Conservation (phyloP, 2,888 invertebrate species). For the Aleiodes alternator region DNA sequence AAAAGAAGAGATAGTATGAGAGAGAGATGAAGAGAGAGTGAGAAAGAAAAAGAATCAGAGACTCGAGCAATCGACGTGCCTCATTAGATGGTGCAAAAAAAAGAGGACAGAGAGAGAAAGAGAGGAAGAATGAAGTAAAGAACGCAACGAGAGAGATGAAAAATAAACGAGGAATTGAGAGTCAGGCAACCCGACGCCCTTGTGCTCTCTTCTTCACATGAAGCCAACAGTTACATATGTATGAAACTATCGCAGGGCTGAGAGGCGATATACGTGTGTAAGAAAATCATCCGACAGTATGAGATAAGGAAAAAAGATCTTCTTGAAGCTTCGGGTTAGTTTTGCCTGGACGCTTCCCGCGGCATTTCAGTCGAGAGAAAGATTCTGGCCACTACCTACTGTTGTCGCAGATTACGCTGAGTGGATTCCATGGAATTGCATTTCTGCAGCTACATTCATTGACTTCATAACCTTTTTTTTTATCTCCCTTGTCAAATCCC, state of each 20-base stretch:
- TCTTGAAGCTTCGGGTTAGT: constrained; percentile 29
- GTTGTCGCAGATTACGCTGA: constrained; percentile 65
- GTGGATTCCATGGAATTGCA: constrained; percentile 68
- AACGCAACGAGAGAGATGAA: constrained; percentile 17
- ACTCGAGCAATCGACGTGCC: constrained; percentile 33
- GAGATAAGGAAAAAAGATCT: constrained; percentile 46
- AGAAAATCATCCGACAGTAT: constrained; percentile 35
- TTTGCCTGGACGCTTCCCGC: constrained; percentile 36
- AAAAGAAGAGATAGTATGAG: not conserved
- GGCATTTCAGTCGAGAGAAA: constrained; percentile 20
- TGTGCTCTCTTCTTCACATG: constrained; percentile 31
- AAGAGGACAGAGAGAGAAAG: not conserved
- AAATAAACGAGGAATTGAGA: constrained; percentile 42
- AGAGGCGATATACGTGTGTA: constrained; percentile 26
- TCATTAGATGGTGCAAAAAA: constrained; percentile 32
- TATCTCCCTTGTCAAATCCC: not conserved
- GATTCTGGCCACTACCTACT: constrained; percentile 17
- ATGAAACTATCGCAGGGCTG: constrained; percentile 19
- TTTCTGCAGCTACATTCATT: constrained; percentile 50
- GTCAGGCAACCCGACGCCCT: constrained; percentile 35
- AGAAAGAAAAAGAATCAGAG: constrained; percentile 15
- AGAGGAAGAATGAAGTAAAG: not conserved
- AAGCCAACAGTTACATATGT: constrained; percentile 33
- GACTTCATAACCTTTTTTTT: constrained; percentile 18
- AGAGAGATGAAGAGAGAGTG: not conserved